Conservation (phyloP, 2,888 invertebrate genomes). For the Drosophila phalerata region DNA sequence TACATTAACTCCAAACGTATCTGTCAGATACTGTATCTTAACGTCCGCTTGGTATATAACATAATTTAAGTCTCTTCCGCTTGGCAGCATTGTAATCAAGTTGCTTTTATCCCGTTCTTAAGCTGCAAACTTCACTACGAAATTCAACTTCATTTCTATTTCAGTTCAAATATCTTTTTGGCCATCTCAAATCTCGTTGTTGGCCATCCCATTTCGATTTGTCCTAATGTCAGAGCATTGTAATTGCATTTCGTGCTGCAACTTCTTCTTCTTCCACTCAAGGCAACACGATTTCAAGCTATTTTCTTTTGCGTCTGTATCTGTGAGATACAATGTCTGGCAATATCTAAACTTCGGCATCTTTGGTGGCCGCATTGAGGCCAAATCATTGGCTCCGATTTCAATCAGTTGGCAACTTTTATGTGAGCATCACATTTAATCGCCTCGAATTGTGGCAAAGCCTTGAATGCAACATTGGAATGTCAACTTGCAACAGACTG, state of each 20-base stretch:
- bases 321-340: conserved; percentile 43
- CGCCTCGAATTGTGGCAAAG: conserved; percentile 45
- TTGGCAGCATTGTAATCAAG: conserved; percentile 66
- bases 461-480: conserved; percentile 60
- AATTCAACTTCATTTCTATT: conserved; percentile 41
- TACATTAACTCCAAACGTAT: conserved; percentile 11
- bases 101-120: conserved; percentile 36
- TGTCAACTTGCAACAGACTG: conserved; percentile 43
- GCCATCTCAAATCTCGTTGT: conserved; percentile 6
- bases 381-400: conserved; percentile 65
- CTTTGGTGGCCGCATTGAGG: conserved; percentile 67
- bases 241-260: conserved; percentile 82
- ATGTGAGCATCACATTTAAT: conserved; percentile 60
- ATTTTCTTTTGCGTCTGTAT: conserved; percentile 3
- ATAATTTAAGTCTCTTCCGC: conserved; percentile 78
- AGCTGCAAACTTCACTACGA: conserved; percentile 29
- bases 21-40: conserved; percentile 40
- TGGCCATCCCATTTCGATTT: conserved; percentile 53
- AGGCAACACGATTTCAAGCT: conserved; percentile 58
- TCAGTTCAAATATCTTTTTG: conserved; percentile 33
- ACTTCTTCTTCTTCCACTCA: conserved; percentile 54
- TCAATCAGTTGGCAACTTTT: conserved; percentile 66
- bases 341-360: conserved; percentile 72
- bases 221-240: conserved; percentile 72
- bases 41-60: conserved; percentile 60